Evolutionary conservation across 2,797 vertebrate genomes (phyloP).

Genomic region (Arremon brunneinucha): DNA sequence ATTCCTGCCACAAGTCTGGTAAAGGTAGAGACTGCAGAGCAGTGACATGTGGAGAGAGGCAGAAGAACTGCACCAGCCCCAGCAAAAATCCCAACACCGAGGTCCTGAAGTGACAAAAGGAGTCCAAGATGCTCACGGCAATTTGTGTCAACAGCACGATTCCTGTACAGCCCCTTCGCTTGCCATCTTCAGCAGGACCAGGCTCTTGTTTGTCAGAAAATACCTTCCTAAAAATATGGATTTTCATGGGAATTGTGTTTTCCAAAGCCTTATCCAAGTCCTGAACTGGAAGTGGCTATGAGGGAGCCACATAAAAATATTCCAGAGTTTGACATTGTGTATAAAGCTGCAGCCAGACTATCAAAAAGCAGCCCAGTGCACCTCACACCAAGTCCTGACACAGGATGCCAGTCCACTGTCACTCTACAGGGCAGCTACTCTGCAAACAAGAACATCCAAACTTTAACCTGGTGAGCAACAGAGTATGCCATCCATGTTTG

Average conservation of each 20-base stretch:
- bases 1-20: not conserved
- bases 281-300: not conserved
- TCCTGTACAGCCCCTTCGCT: not conserved
- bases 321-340: not conserved
- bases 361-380: not conserved
- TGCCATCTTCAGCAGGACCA: not conserved
- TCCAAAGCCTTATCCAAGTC: not conserved
- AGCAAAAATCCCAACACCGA: not conserved
- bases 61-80: not conserved
- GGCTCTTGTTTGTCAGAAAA: not conserved
- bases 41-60: not conserved
- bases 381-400: not conserved
- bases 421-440: not conserved
- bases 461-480: not conserved
- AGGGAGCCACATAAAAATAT: not conserved
- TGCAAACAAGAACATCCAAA: not conserved
- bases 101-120: not conserved
- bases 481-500: not conserved
- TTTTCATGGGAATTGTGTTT: not conserved
- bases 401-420: not conserved
- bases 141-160: not conserved
- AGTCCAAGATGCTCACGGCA: fast-evolving
- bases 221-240: not conserved
- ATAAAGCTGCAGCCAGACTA: not conserved
- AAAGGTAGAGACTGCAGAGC: not conserved